Evolutionary conservation across 2,888 invertebrate genomes (phyloP).

Genomic region (Acronicta alni): DNA sequence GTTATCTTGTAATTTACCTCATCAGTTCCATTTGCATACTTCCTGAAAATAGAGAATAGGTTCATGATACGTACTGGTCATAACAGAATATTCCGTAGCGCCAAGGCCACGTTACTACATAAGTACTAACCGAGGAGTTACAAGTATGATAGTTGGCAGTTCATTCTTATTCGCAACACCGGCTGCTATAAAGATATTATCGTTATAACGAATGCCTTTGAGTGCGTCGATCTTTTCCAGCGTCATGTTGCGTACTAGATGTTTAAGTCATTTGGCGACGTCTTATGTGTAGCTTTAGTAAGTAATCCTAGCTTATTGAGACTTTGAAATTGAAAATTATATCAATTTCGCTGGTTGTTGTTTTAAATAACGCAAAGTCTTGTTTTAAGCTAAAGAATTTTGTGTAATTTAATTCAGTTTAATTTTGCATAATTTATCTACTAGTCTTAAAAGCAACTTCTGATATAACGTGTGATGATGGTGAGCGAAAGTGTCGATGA

Average conservation of each 20-base stretch:
- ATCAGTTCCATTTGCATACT: constrained; percentile 33
- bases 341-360: not conserved
- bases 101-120: constrained; percentile 61
- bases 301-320: constrained; percentile 7
- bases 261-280: constrained; percentile 30
- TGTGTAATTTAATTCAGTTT: not conserved
- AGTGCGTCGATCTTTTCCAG: constrained; percentile 71
- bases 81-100: constrained; percentile 59
- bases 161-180: constrained; percentile 71
- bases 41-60: constrained; percentile 30
- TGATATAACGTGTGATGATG: constrained; percentile 51
- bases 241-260: constrained; percentile 49
- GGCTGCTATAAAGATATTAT: constrained; percentile 70
- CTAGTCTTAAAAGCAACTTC: constrained; percentile 32
- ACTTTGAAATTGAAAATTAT: not conserved
- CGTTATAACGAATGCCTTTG: constrained; percentile 67
- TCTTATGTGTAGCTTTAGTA: constrained; percentile 11
- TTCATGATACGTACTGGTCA: constrained; percentile 35
- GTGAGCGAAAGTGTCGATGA: constrained; percentile 78
- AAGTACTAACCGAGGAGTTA: constrained; percentile 30
- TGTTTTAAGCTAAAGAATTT: not conserved
- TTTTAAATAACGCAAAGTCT: not conserved
- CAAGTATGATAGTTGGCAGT: constrained; percentile 56
- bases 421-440: constrained; percentile 32
- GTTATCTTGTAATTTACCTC: not conserved